Evolutionary conservation across 2,113 vertebrate species (phyloP).

Genomic region (Spea multiplicata): DNA sequence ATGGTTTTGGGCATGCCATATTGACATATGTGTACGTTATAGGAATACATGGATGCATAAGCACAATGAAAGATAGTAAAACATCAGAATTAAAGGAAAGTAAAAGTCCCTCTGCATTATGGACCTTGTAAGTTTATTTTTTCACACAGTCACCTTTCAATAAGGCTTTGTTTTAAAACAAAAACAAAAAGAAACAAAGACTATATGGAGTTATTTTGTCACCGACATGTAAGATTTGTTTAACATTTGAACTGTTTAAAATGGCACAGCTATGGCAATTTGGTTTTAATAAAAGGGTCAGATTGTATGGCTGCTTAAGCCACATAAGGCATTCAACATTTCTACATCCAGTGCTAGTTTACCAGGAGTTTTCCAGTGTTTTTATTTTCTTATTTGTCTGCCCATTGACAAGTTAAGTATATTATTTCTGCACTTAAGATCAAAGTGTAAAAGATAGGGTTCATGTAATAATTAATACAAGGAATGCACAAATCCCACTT

Average conservation of each 20-base stretch:
- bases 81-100: too few relatives aligned
- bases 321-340: background rate
- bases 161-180: background rate
- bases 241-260: constrained; percentile 58
- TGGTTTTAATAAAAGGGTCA: constrained; percentile 9
- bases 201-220: constrained; percentile 51
- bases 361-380: too few relatives aligned
- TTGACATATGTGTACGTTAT: too few relatives aligned
- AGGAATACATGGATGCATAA: too few relatives aligned
- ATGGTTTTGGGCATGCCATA: too few relatives aligned
- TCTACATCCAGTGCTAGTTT: background rate
- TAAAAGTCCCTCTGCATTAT: background rate
- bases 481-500: too few relatives aligned
- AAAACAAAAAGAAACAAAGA: constrained; percentile 55
- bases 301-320: background rate
- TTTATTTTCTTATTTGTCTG: too few relatives aligned
- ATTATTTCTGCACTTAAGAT: too few relatives aligned
- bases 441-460: too few relatives aligned
- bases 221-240: constrained; percentile 47
- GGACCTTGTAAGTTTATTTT: background rate
- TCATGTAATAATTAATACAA: too few relatives aligned
- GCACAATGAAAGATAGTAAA: too few relatives aligned
- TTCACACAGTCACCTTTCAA: background rate
- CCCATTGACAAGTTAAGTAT: too few relatives aligned
- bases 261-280: constrained; percentile 54